Evolutionary conservation across 1,140 invertebrate genomes (phyloP).

Genomic region (Rhagoletis zephyria): DNA sequence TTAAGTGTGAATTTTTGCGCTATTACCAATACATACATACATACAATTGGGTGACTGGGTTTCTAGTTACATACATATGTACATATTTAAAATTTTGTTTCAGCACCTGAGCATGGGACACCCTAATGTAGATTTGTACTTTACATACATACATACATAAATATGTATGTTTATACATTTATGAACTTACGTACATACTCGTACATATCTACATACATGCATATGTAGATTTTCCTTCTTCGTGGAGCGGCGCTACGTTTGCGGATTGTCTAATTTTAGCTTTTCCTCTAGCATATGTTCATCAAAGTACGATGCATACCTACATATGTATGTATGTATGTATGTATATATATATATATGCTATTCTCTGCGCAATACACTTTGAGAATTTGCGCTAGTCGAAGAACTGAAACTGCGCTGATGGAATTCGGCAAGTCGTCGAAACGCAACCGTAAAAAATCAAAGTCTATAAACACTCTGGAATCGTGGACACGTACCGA

Average conservation of each 20-base stretch:
- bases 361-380: background rate
- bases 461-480: conserved; percentile 36
- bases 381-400: background rate
- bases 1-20: background rate
- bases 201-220: too few relatives aligned
- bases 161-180: too few relatives aligned
- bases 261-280: conserved; percentile 51
- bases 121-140: too few relatives aligned
- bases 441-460: background rate
- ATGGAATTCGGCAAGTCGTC: conserved; percentile 35
- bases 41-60: too few relatives aligned
- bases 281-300: background rate
- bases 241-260: conserved; percentile 32
- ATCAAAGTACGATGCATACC: background rate
- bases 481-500: conserved; percentile 3
- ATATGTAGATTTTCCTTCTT: background rate
- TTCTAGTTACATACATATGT: background rate
- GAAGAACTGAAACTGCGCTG: background rate
- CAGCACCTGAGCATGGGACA: too few relatives aligned
- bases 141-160: too few relatives aligned
- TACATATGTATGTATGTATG: too few relatives aligned
- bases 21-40: background rate
- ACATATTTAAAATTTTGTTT: too few relatives aligned
- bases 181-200: too few relatives aligned
- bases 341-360: too few relatives aligned